Evolutionary conservation across 2,888 invertebrate genomes (phyloP), one percentile per base, ranked within the genome.

Genomic region (Phaedon cochleariae): DNA sequence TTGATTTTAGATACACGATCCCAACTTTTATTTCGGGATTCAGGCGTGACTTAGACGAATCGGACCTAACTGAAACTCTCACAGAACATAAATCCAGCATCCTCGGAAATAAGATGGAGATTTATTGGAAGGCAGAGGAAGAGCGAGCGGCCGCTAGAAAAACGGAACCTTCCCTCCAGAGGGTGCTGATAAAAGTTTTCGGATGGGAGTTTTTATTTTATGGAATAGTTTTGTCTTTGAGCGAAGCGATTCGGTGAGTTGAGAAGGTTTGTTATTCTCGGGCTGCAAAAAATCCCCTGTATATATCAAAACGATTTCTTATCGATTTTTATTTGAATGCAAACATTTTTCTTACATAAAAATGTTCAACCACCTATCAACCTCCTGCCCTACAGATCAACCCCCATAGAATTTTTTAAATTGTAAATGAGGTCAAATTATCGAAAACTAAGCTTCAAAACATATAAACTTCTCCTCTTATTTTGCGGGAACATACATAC

Each of bases 21-120:
- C 89, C 90, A 73, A 88, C 89, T 1, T 92, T 92, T 76, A 87
- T 88, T 79, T 84, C 88, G 67, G 92, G 92, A 17, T 89, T 88
- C 75, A 88, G 85, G 67, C 85, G 88, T 48, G 91, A 92, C 73
- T 85, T 92, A 55, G 88, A 88, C 77, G 86, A 89, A 55, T 80
- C 84, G 9, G 92, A 93, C 80, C 83, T 93, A 2, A 89, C 88
- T 72, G 87, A 87, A 70, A 90, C 91, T 4, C 80, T 92, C 18
- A 86, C 87, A 18, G 90, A 90, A 74, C 92, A 93, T 81, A 87
- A 87, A 65, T 92, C 92, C 1, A 86, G 87, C 64, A 67, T 58
- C n/a, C 80, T 92, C 77, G 92, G 92, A 20, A 87, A 90, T 76
- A 86, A 86, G 67, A 81, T 92, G 69, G 87, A 88, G 76, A 84